Evolutionary conservation across 1,140 invertebrate species (phyloP).

Genomic region (Drosophila baimaii): DNA sequence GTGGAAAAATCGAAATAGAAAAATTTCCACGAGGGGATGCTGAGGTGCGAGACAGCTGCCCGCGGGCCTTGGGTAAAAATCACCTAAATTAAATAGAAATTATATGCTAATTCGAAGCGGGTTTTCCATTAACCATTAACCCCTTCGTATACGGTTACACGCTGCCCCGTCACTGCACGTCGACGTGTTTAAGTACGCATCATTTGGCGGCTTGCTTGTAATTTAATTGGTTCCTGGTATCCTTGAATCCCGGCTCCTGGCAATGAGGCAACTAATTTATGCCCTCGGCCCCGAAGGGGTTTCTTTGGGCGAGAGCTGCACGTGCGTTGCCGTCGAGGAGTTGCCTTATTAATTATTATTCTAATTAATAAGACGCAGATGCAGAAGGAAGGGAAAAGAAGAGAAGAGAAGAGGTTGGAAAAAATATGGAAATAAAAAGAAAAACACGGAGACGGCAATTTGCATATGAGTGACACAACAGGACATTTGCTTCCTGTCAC

Average conservation of each 20-base stretch:
- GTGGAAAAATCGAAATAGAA: slow-evolving; percentile 22
- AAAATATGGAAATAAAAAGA: slow-evolving; percentile 32
- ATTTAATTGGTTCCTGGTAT: slow-evolving; percentile 80
- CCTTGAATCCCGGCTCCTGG: slow-evolving; percentile 37
- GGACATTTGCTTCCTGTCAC: slow-evolving; percentile 81
- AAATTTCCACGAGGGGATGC: background rate
- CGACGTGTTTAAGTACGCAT: slow-evolving; percentile 82
- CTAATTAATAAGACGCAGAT: slow-evolving; percentile 80
- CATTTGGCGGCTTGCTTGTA: slow-evolving; percentile 75
- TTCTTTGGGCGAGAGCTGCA: slow-evolving; percentile 44
- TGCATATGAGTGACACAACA: slow-evolving; percentile 83
- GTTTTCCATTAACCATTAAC: slow-evolving; percentile 64
- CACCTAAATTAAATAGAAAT: slow-evolving; percentile 74
- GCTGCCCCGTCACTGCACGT: slow-evolving; percentile 62
- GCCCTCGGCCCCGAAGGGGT: slow-evolving; percentile 31
- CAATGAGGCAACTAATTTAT: slow-evolving; percentile 78
- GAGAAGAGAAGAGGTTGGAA: background rate
- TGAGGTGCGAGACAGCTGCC: slow-evolving; percentile 4
- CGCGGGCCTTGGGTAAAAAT: background rate
- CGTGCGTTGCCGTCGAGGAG: slow-evolving; percentile 66
- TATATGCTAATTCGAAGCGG: slow-evolving; percentile 77
- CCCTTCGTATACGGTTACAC: slow-evolving; percentile 69
- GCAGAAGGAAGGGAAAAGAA: no score
- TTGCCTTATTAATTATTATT: slow-evolving; percentile 83
- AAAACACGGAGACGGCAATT: slow-evolving; percentile 62